phyloP scores from a whole-genome alignment of 2,113 vertebrate genomes.

The Archilochus colubris region DNA sequence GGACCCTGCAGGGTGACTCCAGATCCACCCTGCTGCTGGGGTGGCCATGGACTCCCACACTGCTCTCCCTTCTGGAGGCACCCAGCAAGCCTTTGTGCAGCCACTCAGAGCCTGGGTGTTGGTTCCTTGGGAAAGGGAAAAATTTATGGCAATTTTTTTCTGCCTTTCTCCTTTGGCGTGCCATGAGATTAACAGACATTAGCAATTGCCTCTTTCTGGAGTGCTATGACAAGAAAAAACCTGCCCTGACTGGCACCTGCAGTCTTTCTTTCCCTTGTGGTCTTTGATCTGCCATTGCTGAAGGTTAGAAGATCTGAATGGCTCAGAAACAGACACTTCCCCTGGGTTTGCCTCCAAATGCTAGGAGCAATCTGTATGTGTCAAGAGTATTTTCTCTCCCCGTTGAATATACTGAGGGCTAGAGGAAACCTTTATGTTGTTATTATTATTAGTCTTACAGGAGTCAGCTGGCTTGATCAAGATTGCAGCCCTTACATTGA shows the following conservation, averaged over 20 bases:
- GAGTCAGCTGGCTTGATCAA: not conserved
- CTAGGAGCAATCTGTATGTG: not conserved
- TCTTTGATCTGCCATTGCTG: conserved; percentile 64
- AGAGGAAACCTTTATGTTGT: not conserved
- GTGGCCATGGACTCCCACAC: fast-evolving
- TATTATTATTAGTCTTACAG: not conserved
- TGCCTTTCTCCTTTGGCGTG: conserved; percentile 25
- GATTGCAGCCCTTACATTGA: not conserved
- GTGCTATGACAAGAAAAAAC: conserved; percentile 35
- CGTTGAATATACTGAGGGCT: not conserved
- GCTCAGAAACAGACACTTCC: conserved; percentile 15
- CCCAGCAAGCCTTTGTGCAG: not conserved
- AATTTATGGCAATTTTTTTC: conserved; percentile 34
- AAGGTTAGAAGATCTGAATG: conserved; percentile 46
- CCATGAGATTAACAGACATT: conserved; percentile 59
- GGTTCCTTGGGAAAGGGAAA: conserved; percentile 26
- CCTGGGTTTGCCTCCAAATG: not conserved
- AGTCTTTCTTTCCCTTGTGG: conserved; percentile 7
- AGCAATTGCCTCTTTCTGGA: conserved; percentile 50
- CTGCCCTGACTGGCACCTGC: conserved; percentile 61
- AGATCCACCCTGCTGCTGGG: fast-evolving
- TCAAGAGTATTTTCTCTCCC: not conserved
- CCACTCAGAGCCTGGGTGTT: not conserved
- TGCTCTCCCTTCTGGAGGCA: not conserved
- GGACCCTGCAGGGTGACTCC: not conserved